Conservation (phyloP, 2,113 vertebrate genomes). For the Lasiurus borealis region DNA sequence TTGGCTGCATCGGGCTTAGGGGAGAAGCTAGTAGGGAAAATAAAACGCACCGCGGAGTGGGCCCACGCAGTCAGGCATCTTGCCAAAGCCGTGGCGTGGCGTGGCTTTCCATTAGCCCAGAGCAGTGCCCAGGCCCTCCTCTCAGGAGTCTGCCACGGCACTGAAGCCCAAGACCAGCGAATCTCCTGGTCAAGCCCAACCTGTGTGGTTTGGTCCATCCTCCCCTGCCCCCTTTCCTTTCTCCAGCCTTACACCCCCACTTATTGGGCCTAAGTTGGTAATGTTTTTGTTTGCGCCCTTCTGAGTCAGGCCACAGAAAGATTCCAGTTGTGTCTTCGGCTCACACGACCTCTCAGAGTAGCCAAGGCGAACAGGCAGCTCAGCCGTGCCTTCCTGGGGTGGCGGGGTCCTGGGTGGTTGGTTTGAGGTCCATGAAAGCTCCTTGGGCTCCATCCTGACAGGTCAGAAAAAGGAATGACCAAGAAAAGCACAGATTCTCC, state of each 20-base stretch:
- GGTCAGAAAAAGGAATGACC: neutral
- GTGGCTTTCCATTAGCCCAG: neutral
- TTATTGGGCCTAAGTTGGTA: slow-evolving; percentile 23
- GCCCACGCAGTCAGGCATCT: neutral
- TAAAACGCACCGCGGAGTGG: neutral
- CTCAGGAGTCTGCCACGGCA: neutral
- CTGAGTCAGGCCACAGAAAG: slow-evolving; percentile 45
- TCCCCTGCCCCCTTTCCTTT: neutral
- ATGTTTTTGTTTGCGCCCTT: neutral
- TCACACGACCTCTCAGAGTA: neutral
- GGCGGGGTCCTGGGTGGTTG: neutral
- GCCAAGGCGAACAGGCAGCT: neutral
- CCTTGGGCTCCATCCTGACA: neutral
- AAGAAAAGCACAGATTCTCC: slow-evolving; percentile 51
- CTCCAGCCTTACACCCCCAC: neutral
- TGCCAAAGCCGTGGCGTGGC: neutral
- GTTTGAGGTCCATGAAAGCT: neutral
- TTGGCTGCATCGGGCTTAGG: neutral
- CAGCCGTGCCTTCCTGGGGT: neutral
- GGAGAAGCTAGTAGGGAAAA: neutral
- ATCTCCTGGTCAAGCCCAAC: neutral
- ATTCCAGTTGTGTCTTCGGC: neutral
- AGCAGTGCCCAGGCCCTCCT: neutral
- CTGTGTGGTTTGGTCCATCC: neutral
- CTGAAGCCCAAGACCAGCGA: neutral